A percentile compares a stretch with the other conserved stretches of the same genome.
phyloP scores from a whole-genome alignment of 1,140 invertebrate species.

The Lanistes nyassanus region DNA sequence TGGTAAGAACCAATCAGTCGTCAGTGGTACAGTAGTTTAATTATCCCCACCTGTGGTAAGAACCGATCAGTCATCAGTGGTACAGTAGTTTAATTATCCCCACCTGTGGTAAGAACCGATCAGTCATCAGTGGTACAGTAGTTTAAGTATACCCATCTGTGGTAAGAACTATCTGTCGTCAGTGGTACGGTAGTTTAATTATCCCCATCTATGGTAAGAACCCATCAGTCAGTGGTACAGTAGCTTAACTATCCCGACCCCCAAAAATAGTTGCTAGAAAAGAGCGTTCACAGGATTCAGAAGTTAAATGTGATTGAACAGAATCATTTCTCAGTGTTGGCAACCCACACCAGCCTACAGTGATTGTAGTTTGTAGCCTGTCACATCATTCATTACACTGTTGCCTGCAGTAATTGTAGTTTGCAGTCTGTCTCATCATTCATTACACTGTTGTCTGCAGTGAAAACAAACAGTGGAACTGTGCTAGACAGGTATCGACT shows the following conservation, averaged over 20 bases:
- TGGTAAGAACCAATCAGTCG: background rate
- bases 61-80: background rate
- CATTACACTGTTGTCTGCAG: conserved; percentile 34
- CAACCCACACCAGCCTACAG: too few relatives aligned
- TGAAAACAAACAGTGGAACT: conserved; percentile 51
- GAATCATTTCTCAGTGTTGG: too few relatives aligned
- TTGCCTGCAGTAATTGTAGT: background rate
- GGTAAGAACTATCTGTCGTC: background rate
- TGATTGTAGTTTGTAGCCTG: background rate
- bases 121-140: background rate
- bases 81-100: background rate
- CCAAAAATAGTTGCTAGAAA: too few relatives aligned
- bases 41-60: background rate
- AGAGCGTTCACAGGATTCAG: too few relatives aligned
- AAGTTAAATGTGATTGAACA: too few relatives aligned
- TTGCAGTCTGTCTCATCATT: background rate
- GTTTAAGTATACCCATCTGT: too few relatives aligned
- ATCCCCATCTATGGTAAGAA: too few relatives aligned
- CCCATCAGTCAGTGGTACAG: background rate
- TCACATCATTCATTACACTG: background rate
- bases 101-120: background rate
- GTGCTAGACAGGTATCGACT: conserved; percentile 63
- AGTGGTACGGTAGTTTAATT: too few relatives aligned
- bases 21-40: background rate
- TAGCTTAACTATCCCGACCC: background rate